Conservation (phyloP, 2,888 invertebrate genomes). For the Mantis religiosa region DNA sequence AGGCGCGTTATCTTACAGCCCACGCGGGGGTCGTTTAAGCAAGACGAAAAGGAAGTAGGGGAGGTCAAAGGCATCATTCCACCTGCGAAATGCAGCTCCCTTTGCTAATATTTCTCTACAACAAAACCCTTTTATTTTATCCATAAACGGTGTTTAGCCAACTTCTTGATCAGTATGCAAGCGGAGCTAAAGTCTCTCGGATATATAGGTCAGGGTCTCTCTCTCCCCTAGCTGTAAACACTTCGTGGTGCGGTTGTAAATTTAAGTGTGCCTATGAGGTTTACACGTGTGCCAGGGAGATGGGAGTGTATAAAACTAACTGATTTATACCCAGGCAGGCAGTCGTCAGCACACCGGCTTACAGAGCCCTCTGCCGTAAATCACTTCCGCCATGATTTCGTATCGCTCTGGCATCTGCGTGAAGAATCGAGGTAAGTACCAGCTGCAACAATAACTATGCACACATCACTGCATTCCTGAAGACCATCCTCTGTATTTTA, state of each 20-base stretch:
- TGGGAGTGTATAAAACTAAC: not conserved
- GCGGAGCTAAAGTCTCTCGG: too few species aligned
- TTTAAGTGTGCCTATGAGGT: not conserved
- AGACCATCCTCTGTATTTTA: too few species aligned
- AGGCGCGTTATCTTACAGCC: not conserved
- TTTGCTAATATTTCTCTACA: not conserved
- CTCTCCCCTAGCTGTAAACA: not conserved
- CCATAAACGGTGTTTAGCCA: not conserved
- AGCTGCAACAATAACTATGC: too few species aligned
- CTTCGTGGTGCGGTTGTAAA: not conserved
- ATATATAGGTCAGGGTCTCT: not conserved
- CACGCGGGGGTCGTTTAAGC: not conserved
- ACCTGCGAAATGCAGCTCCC: not conserved
- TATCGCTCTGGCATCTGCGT: not conserved
- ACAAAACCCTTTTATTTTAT: not conserved
- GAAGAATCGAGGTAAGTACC: not conserved
- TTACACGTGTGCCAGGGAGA: not conserved
- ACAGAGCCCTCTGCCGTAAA: not conserved
- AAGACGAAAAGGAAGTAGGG: not conserved
- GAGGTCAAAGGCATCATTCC: not conserved
- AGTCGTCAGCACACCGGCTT: not conserved
- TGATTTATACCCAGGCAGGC: not conserved
- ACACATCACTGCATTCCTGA: too few species aligned
- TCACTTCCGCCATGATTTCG: not conserved
- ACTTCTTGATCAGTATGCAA: not conserved